Evolutionary conservation across 1,140 invertebrate genomes (phyloP), one percentile per base, ranked within the genome.

Genomic region (Diprion similis): DNA sequence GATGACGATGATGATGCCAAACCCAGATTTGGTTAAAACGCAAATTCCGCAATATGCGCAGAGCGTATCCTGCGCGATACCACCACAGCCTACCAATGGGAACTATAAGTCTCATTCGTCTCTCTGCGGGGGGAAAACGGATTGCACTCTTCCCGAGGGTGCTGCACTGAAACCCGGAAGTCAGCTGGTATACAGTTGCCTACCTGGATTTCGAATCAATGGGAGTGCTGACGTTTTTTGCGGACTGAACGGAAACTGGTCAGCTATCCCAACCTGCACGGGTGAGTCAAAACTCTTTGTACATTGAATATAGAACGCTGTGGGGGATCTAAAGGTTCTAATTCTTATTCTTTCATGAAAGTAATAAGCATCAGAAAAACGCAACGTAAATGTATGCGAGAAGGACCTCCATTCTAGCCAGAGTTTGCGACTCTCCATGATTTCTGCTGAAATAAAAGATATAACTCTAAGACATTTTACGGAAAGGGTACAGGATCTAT

Each of bases 11-110:
- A 37, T 37, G 24, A 37, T 37, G 24, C 24, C 24, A 37, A 37
- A 1, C 6, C 24, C 24, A 3, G 24, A 37, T 37, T 37, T 37
- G 24, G 24, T 37, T 37, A 6, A 59, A 59, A 13, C 9, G 51
- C 51, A 59, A 13, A 59, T 59, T 6, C 51, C 11, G 51, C 11
- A 6, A 17, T 8, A 4, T 59, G 51, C 51, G 9, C 51, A 1
- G 6, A 37, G 8, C 11, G 51, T 10, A 15, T 9, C 51, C n/a
- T 88, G 87, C 73, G 46, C 8, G 45, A 71, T 80, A 15, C 86
- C 85, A 8, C 13, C 71, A 0, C 84, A 86, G 71, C 84, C 82
- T 1, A 4, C 70, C 71, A 81, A 87, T 66, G 87, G 87, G 19
- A 18, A 45, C 0, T 85, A 83, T 81, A 78, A 76, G 64, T 70